Conservation (phyloP, 2,888 invertebrate genomes). For the Stenotaenia linearis region DNA sequence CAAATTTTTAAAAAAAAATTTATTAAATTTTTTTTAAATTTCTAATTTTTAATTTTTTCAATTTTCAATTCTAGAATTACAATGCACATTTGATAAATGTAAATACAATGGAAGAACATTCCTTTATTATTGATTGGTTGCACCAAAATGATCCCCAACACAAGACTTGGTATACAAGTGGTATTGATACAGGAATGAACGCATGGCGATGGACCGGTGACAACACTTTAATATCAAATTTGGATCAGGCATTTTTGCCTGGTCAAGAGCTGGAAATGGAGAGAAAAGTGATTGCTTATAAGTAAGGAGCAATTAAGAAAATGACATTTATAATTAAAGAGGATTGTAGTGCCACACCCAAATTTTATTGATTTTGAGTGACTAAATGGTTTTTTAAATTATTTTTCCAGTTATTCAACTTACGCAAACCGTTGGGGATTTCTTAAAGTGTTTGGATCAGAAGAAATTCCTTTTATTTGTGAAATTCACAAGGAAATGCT, state of each 20-base stretch:
- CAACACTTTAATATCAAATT: conserved; percentile 66
- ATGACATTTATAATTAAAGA: not conserved
- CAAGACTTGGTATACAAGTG: conserved; percentile 78
- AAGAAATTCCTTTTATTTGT: conserved; percentile 75
- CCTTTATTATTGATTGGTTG: conserved; percentile 76
- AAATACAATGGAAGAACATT: conserved; percentile 76
- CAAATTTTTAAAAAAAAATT: not conserved
- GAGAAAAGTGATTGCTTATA: conserved; percentile 72
- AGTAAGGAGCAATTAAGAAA: conserved; percentile 47
- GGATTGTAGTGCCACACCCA: not conserved
- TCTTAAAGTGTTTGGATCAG: conserved; percentile 69
- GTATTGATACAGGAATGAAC: conserved; percentile 45
- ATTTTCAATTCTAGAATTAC: too few species aligned
- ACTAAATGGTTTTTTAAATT: conserved; percentile 7
- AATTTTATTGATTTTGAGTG: not conserved
- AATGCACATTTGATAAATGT: conserved; percentile 72
- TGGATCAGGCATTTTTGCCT: conserved; percentile 76
- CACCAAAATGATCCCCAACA: conserved; percentile 77
- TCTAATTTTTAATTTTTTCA: conserved; percentile 42
- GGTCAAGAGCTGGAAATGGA: conserved; percentile 48
- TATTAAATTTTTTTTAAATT: not conserved
- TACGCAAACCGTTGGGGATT: conserved; percentile 75
- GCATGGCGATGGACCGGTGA: conserved; percentile 59
- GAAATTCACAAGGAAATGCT: conserved; percentile 73
- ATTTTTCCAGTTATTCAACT: conserved; percentile 43